Evolutionary conservation across 2,797 vertebrate species (phyloP), one percentile per base, ranked within the genome.

Genomic region (Pogonophryne albipinna): DNA sequence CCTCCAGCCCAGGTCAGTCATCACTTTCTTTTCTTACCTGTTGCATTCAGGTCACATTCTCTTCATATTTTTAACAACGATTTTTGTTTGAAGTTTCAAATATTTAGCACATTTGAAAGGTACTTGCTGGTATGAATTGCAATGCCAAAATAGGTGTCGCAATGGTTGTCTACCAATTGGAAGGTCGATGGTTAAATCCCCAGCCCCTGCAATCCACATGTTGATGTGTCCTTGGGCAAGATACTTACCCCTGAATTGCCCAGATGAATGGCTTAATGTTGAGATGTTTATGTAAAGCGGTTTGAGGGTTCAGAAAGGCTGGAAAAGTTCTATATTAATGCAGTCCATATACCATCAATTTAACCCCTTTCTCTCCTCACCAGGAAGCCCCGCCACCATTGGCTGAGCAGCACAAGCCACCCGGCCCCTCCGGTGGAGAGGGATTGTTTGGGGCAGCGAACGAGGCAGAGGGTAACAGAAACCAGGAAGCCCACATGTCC

Each of bases 1-100:
- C 85, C 92, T 65, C 82, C 90, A 84, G 87, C 85, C 66, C 93
- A 95, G 95, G 95, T 96, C 69, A 76, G 92, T 66, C 52, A 53
- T 16, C 13, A 23, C 3, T 50, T 72, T 38, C 4, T 23, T 23
- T 64, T 50, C 14, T 45, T 23, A 3, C 1, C 2, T 46, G 0
- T 12, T 53, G 23, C 38, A 16, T 27, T 49, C 0, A 9, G 0
- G 20, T 55, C 10, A 31, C 13, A 38, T 72, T 66, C 72, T 55
- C 2, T 38, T 52, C 1, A 41, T 66, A 1, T 47, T 50, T 23
- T 23, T 23, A 23, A 23, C 23, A 23, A 23, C 23, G 23, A 23
- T 23, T 23, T 55, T 61, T 63, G 13, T 71, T 23, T 47, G 3
- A 13, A 34, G 2, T 70, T 55, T 41, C 10, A 67, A 67, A 47